These are phyloP conservation scores for Epinotia ramella DNA, from an alignment of 2,888 invertebrate species.

Conservation along the genomic window DNA sequence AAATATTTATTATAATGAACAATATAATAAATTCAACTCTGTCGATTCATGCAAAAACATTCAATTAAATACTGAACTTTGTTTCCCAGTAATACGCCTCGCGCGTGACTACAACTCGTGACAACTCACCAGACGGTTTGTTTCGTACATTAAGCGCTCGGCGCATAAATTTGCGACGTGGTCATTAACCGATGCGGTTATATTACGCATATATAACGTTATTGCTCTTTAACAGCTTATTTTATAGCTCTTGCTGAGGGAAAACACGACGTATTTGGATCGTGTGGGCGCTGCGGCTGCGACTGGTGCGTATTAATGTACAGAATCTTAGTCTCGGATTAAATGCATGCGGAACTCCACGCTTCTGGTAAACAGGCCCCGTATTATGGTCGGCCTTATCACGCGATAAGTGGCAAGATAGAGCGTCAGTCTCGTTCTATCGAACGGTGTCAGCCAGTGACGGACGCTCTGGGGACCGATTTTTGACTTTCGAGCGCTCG, in stretches of 20 bases:
- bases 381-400: too few relatives aligned
- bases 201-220: slow-evolving; percentile 23
- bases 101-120: neutral
- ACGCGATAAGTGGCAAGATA: too few relatives aligned
- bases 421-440: too few relatives aligned
- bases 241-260: slow-evolving; percentile 4
- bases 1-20: too few relatives aligned
- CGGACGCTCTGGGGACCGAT: too few relatives aligned
- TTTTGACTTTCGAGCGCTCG: too few relatives aligned
- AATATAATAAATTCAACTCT: neutral
- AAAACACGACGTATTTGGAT: slow-evolving; percentile 8
- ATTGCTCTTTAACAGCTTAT: slow-evolving; percentile 16
- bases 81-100: neutral
- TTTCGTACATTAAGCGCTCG: slow-evolving; percentile 10
- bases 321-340: neutral
- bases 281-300: slow-evolving; percentile 6
- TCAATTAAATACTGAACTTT: neutral
- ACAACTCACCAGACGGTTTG: slow-evolving; percentile 8
- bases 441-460: too few relatives aligned
- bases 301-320: slow-evolving; percentile 1
- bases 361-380: too few relatives aligned
- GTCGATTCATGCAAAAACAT: neutral
- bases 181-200: slow-evolving; percentile 25
- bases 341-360: neutral
- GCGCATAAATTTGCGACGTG: slow-evolving; percentile 17